Evolutionary conservation across 2,797 vertebrate species (phyloP), one percentile per base, ranked within the genome.

Genomic region (Chiroxiphia lanceolata): DNA sequence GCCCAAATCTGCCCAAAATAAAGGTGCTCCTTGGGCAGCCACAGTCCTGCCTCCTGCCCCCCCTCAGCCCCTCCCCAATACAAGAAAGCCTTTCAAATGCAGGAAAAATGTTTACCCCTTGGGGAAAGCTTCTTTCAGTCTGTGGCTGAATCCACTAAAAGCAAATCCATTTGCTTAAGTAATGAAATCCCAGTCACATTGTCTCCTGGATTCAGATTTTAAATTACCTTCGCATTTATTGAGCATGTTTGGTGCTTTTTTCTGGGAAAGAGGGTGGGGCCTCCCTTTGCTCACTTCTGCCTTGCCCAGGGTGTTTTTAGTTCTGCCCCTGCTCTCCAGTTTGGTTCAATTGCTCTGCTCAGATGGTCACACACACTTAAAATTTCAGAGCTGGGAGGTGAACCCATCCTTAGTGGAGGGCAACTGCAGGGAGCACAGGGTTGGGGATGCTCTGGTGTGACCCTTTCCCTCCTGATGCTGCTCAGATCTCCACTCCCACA

Each of bases 221-320:
- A 97, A 97, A 97, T 96, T 97, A 96, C 96, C 96, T 96, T 94
- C 75, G 61, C 95, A 76, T 96, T 96, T 97, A 95, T 96, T 95
- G 96, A 96, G 92, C 94, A 94, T 89, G 96, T 95, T 96, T 54
- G 74, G 78, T 83, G 74, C 96, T 87, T 95, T 89, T 93, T 93
- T 80, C 90, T 81, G 86, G 80, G 92, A 95, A 84, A 59, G 87
- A 94, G 87, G 91, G 69, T 87, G 71, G 69, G 71, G 89, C 93
- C 77, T 87, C 34, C 51, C 88, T 44, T 80, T 83, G 88, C 93
- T 74, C 29, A 34, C 92, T 94, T 47, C 60, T 87, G 89, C 74
- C 77, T 44, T 47, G 83, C 87, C 89, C 84, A 51, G 68, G 87
- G 84, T 48, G 1, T 16, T 94, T 89, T 87, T 3, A 68, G 92